Conservation (phyloP, 2,797 vertebrate species). For the Molossus molossus region DNA sequence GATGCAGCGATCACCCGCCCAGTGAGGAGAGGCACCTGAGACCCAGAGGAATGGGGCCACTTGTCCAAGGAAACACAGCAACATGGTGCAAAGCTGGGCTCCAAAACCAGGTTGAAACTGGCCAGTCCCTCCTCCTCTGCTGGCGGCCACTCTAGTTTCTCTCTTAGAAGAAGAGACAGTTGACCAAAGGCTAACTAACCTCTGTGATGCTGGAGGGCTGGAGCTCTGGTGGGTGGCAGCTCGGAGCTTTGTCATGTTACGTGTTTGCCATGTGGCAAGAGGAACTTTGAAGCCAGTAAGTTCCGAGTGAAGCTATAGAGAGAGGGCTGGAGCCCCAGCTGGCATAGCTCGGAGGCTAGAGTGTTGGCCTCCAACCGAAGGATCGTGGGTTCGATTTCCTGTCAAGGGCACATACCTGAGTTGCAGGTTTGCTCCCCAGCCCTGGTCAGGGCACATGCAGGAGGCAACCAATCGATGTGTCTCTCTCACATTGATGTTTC, state of each 20-base stretch:
- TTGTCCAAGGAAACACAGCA: background rate
- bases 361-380: too few relatives aligned
- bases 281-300: background rate
- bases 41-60: background rate
- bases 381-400: too few relatives aligned
- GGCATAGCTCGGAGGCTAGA: too few relatives aligned
- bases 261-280: background rate
- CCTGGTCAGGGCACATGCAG: too few relatives aligned
- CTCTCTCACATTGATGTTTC: too few relatives aligned
- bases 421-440: too few relatives aligned
- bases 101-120: background rate
- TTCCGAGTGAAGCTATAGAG: background rate
- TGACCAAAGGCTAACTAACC: background rate
- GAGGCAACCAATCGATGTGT: too few relatives aligned
- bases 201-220: background rate
- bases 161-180: background rate
- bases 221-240: background rate
- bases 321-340: background rate
- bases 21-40: background rate
- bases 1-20: accelerated
- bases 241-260: background rate
- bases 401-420: too few relatives aligned
- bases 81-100: background rate
- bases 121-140: too few relatives aligned
- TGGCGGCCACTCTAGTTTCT: background rate